These are phyloP conservation scores for Prionace glauca DNA, from an alignment of 2,797 vertebrate genomes.

Conservation along the genomic window DNA sequence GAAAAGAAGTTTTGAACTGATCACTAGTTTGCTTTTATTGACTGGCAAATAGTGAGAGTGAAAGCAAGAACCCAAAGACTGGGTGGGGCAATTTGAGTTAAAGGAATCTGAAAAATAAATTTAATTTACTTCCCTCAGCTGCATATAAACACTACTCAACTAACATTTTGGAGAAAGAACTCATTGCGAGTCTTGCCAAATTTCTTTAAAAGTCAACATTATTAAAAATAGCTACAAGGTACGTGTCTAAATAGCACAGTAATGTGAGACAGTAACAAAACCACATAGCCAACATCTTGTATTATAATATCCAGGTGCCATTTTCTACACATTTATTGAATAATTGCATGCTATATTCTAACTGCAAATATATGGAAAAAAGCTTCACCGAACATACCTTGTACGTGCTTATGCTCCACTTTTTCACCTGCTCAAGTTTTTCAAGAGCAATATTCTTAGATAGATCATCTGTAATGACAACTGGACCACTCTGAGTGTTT, in stretches of 20 bases:
- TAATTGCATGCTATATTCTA: not conserved
- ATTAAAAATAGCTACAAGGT: not conserved
- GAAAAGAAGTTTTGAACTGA: not conserved
- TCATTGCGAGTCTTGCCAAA: not conserved
- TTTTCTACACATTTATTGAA: not conserved
- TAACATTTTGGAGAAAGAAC: not conserved
- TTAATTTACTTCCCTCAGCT: not conserved
- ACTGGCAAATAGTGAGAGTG: not conserved
- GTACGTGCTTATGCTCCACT: conserved; percentile 97
- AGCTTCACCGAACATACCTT: conserved; percentile 67
- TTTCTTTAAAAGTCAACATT: not conserved
- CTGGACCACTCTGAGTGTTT: conserved; percentile 64
- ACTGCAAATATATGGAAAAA: not conserved
- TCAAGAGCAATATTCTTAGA: conserved; percentile 88
- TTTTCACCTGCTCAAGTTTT: conserved; percentile 91
- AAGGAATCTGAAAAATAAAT: not conserved
- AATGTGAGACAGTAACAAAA: not conserved
- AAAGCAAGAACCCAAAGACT: not conserved
- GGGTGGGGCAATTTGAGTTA: not conserved
- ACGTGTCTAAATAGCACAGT: not conserved
- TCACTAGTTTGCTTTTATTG: not conserved
- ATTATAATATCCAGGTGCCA: not conserved
- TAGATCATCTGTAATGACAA: conserved; percentile 86
- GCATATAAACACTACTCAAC: not conserved
- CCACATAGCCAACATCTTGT: not conserved